These are phyloP conservation scores for Mesochorus sp. DNA, from an alignment of 2,888 invertebrate species.

Conservation along the genomic window DNA sequence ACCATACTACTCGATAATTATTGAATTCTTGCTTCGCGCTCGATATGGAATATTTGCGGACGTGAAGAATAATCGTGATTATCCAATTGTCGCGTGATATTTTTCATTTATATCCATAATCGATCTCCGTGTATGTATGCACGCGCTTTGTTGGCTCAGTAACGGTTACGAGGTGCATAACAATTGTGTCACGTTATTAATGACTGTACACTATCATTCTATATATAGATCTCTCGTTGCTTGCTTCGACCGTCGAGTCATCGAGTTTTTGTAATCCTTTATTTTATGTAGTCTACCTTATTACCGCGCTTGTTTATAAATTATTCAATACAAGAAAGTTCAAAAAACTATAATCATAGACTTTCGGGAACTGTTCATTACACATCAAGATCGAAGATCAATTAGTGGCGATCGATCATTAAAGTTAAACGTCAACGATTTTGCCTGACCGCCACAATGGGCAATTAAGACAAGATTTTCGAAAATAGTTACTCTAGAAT, in stretches of 20 bases:
- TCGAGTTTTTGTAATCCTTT: constrained; percentile 15
- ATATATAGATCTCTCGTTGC: neutral
- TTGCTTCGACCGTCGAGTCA: neutral
- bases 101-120: constrained; percentile 45
- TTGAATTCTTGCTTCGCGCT: too few species aligned
- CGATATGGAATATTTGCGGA: constrained; percentile 16
- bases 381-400: neutral
- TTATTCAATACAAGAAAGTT: constrained; percentile 37
- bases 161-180: constrained; percentile 34
- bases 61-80: constrained; percentile 17
- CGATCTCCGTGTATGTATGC: constrained; percentile 4
- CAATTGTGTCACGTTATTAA: constrained; percentile 35
- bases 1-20: neutral
- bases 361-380: neutral
- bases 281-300: neutral
- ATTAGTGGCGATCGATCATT: too few species aligned
- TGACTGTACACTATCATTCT: neutral
- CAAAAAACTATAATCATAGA: constrained; percentile 22
- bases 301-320: neutral
- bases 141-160: constrained; percentile 29
- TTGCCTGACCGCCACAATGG: too few species aligned
- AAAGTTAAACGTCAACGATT: too few species aligned
- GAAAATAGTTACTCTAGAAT: too few species aligned
- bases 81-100: constrained; percentile 43
- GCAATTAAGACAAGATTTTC: too few species aligned